phyloP scores from a whole-genome alignment of 1,140 invertebrate genomes.

The Ganaspis sp. region DNA sequence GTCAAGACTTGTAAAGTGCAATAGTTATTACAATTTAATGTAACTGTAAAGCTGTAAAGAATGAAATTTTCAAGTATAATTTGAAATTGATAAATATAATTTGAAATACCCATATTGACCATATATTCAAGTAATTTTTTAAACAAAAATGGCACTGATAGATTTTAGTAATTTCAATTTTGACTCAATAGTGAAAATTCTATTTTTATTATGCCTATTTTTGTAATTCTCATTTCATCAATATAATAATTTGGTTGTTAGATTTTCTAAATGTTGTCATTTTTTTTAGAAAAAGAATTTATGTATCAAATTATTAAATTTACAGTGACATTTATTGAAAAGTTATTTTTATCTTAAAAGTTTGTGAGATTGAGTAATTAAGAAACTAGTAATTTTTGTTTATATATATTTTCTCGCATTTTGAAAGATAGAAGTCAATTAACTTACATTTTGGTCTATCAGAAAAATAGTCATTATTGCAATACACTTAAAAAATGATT shows the following conservation, averaged over 20 bases:
- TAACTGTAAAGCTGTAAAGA: conserved; percentile 3
- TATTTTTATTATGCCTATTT: conserved; percentile 10
- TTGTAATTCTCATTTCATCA: not conserved
- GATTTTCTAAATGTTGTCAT: not conserved
- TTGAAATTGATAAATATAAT: too few species aligned
- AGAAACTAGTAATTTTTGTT: too few species aligned
- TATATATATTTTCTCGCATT: not conserved
- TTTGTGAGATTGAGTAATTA: not conserved
- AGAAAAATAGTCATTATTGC: not conserved
- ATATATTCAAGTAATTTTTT: not conserved
- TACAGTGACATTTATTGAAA: too few species aligned
- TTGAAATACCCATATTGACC: too few species aligned
- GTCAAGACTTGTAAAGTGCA: not conserved
- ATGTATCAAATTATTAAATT: not conserved
- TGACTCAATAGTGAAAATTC: not conserved
- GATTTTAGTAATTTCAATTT: not conserved
- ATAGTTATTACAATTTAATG: conserved; percentile 5
- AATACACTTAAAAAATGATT: not conserved
- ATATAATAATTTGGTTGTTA: not conserved
- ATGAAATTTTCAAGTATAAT: not conserved
- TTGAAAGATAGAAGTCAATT: not conserved
- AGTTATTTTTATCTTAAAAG: not conserved
- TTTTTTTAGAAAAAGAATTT: not conserved
- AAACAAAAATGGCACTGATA: not conserved
- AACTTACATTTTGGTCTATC: not conserved